Base-by-base conservation (phyloP, 2,888 invertebrate species). In the Drosophila falleni region DNA sequence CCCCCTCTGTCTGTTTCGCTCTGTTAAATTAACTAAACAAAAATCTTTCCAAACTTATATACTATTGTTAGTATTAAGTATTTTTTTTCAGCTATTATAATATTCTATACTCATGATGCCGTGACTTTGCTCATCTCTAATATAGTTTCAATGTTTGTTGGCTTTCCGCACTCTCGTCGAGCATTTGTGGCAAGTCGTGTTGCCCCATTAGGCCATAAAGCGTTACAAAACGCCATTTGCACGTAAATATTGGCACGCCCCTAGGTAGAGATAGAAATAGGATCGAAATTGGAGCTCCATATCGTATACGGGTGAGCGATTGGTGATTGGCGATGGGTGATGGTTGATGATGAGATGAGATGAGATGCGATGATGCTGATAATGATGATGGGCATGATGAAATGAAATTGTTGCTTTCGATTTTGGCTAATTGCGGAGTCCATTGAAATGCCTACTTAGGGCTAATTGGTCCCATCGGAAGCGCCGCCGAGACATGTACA, bases 381-480 rank as follows among this genome's bases (percentile, higher is more conserved):
- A 47, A 55, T 73, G 75, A 71, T 64, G 46, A 73, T 69, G 67
- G 59, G 66, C 47, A 69, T 71, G 87, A 84, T 87, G 83, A 89
- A 88, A 89, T 87, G 75, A 79, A 81, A 80, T 80, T 87, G 89
- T 87, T 88, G 84, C 72, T 74, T 89, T 85, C 78, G 83, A 80
- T 83, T 88, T 89, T 89, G 86, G 89, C 86, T 87, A 87, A 87
- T 87, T 87, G 86, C 84, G 69, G 76, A 87, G 76, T 79, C 87
- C 79, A 83, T 88, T 89, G 89, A 83, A 89, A 87, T 89, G 87
- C 87, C 89, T 87, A 84, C 81, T 80, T 83, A 87, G 74, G 87
- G 74, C 85, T 87, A 87, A 87, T 87, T 90, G 89, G 90, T 89
- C 90, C 87, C 90, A 87, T 81, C 82, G 90, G 87, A 87, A 85